Base-by-base conservation (phyloP, 2,113 vertebrate genomes). In the Chloebia gouldiae region DNA sequence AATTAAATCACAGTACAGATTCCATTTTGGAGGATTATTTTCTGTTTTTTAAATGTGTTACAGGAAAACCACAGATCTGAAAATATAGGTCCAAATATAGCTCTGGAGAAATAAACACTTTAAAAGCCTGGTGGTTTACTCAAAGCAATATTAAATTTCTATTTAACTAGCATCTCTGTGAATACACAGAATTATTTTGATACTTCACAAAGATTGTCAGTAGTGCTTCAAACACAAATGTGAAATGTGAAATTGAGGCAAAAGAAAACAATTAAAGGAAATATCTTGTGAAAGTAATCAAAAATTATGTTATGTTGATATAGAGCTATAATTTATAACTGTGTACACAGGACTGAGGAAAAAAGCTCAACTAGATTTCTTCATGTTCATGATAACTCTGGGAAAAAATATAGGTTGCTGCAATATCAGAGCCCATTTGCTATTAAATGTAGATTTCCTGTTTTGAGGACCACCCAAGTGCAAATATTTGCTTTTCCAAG, bases 101-200 rank as follows among this genome's bases (percentile, higher is more conserved):
- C 37, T 75, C 81, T 69, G 23, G 25, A 53, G 44, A 96, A 83
- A 96, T 77, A 90, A 76, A 87, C 27, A 90, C 47, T 81, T 61
- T 85, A 63, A 54, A 87, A 91, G 21, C 14, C 44, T 78, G 13
- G 33, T 95, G 39, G 14, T 76, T 94, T 92, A 80, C 71, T 94
- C 92, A 96, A 95, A 56, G 45, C 35, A 86, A 25, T 86, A 83
- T 90, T 93, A 93, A 87, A 85, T 95, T 97, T 92, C 59, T 90
- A 56, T 93, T 95, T 81, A 92, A 61, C n/a, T 63, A 61, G 44
- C 44, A 83, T 72, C 73, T 93, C 89, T 86, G 30, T 71, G 35
- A 89, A 88, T 30, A 25, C 15, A 88, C 39, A 39, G 81, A 90
- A 89, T 90, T 69, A 35, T 47, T 91, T 45, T 88, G 37, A 53